Percentiles rank a stretch among this genome's conserved stretches.
Conservation (phyloP, 2,888 invertebrate species). For the Pegoplata infirma region DNA sequence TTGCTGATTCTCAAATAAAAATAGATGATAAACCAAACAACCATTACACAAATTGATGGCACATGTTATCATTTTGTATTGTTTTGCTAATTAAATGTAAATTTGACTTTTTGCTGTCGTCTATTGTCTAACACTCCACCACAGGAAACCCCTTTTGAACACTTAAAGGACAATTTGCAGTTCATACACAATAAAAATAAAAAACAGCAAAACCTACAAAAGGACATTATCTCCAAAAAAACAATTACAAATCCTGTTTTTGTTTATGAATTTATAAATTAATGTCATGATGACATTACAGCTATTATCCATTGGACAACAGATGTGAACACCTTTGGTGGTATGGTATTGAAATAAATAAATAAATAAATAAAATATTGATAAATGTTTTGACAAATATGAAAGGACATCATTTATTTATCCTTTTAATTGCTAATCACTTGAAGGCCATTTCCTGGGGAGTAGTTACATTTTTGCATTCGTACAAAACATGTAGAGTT, state of each 20-base stretch:
- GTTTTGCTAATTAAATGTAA: conserved; percentile 69
- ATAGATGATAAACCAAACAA: conserved; percentile 20
- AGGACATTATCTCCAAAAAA: neutral
- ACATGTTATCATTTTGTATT: conserved; percentile 65
- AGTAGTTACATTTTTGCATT: neutral
- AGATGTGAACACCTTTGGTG: conserved; percentile 58
- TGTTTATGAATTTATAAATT: conserved; percentile 41
- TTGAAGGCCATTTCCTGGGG: conserved; percentile 52
- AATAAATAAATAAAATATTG: conserved; percentile 8
- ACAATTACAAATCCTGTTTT: conserved; percentile 1
- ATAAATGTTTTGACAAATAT: conserved; percentile 41
- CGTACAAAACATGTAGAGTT: conserved; percentile 31
- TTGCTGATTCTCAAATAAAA: neutral
- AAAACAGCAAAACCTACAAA: too few relatives aligned
- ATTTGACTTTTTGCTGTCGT: conserved; percentile 65
- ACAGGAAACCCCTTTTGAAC: conserved; percentile 47
- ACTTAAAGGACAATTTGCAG: conserved; percentile 1
- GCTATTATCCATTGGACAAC: conserved; percentile 45
- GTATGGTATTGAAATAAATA: conserved; percentile 5
- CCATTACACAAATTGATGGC: conserved; percentile 54
- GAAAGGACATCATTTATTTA: conserved; percentile 30
- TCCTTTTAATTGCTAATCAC: conserved; percentile 56
- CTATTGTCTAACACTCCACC: conserved; percentile 7
- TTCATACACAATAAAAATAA: neutral
- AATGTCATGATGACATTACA: conserved; percentile 54